phyloP scores from a whole-genome alignment of 1,140 invertebrate genomes.

The Drosophila ercepeae region DNA sequence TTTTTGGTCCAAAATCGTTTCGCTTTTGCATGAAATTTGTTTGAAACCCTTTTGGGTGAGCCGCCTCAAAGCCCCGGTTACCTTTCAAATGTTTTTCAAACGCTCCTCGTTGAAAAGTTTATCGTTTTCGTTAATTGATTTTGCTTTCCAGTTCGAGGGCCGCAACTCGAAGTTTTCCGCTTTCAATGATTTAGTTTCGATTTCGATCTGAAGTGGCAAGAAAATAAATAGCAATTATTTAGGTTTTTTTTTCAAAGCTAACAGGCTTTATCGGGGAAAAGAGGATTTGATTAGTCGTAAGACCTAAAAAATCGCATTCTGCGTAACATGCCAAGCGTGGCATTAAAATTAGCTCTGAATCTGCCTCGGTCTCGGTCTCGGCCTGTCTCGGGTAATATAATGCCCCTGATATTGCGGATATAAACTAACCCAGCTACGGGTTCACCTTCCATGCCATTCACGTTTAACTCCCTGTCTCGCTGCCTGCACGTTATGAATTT shows the following conservation, averaged over 20 bases:
- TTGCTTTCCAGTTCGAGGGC: constrained; percentile 23
- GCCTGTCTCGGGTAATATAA: constrained; percentile 50
- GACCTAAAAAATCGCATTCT: constrained; percentile 24
- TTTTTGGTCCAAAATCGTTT: not conserved
- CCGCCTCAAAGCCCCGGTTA: constrained; percentile 38
- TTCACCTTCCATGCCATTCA: constrained; percentile 54
- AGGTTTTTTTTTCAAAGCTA: too few species aligned
- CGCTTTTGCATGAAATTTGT: not conserved
- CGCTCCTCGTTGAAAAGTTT: constrained; percentile 54
- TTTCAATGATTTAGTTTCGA: constrained; percentile 19
- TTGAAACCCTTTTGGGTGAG: not conserved
- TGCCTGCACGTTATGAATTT: constrained; percentile 70
- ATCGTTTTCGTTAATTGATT: constrained; percentile 65
- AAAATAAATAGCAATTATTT: not conserved
- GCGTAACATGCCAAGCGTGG: constrained; percentile 17
- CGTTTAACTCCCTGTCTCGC: constrained; percentile 44
- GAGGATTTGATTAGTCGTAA: not conserved
- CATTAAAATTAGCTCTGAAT: constrained; percentile 47
- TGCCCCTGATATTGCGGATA: constrained; percentile 58
- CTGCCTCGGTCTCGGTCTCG: not conserved
- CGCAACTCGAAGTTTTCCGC: constrained; percentile 1
- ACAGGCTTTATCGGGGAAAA: too few species aligned
- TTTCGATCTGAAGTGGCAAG: constrained; percentile 18
- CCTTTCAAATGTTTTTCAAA: constrained; percentile 55
- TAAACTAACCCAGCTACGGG: constrained; percentile 43